Conservation (phyloP, 92 coral and sea anemone genomes). For the Anthopleura xanthogrammica region DNA sequence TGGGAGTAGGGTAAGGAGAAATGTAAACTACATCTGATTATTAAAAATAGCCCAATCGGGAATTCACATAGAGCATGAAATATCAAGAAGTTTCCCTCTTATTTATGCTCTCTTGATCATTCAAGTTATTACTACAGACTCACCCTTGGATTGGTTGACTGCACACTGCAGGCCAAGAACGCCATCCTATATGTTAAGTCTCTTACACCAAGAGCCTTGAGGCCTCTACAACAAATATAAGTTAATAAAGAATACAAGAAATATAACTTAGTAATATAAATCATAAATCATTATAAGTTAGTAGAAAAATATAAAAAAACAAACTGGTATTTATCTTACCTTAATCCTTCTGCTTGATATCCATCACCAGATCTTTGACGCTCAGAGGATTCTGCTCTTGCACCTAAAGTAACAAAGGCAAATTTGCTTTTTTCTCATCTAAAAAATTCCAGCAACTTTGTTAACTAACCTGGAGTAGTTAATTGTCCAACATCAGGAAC, state of each 20-base stretch:
- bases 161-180: constrained; percentile 94
- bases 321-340: constrained; percentile 43
- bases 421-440: neutral
- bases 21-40: no score
- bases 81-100: neutral
- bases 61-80: neutral
- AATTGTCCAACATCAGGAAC: constrained; percentile 97
- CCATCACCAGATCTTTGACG: constrained; percentile 93
- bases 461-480: constrained; percentile 79
- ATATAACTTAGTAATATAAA: no score
- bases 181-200: constrained; percentile 95
- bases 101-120: neutral
- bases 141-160: constrained; percentile 97
- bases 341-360: constrained; percentile 90
- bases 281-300: no score
- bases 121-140: constrained; percentile 6
- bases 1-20: no score
- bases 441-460: neutral
- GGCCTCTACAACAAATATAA: constrained; percentile 56
- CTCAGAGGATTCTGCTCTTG: constrained; percentile 89
- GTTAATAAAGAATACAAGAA: no score
- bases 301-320: no score
- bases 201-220: constrained; percentile 99
- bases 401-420: constrained; percentile 45
- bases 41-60: no score